Evolutionary conservation across 2,888 invertebrate genomes (phyloP), one percentile per base, ranked within the genome.

Genomic region (Anthophora plumipes): DNA sequence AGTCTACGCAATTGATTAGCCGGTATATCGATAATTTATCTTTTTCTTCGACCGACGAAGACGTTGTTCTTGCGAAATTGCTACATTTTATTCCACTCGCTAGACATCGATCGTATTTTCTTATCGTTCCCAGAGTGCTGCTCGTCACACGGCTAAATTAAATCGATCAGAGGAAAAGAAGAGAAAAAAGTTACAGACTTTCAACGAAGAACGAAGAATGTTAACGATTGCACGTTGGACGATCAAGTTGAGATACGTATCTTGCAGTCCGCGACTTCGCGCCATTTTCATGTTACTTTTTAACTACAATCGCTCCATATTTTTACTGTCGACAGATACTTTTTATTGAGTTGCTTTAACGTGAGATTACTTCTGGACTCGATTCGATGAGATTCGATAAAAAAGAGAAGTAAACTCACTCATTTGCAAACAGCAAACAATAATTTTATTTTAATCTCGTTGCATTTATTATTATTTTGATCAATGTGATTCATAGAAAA

Each of bases 21-120:
- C 61, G 37, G 43, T 25, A 50, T 67, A 55, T 68, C 61, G 67
- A 41, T 63, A 74, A 68, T 68, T 67, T 61, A 74, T 74, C 74
- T 77, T 61, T 63, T 59, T 50, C 74, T 22, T 41, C 48, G 61
- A 22, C 46, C 48, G 31, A 59, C 57, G 75, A 63, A 77, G 66
- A 73, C 66, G 60, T 73, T 73, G 25, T 73, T 25, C 41, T 66
- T 46, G 37, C 73, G 78, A 66, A 69, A 78, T 68, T 75, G 63
- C 41, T 59, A 63, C 57, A 63, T 78, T 75, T 78, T 69, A 78
- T 78, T 78, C 57, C 46, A 57, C 22, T 46, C 50, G 61, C 20
- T 22, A 57, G 55, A 52, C 52, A 12, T 63, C 22, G 41, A 25
- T 57, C 55, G 61, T 61, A 25, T 46, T 64, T 78, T 69, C 68